Evolutionary conservation across 2,113 vertebrate genomes (phyloP), one percentile per base, ranked within the genome.

Genomic region (Semnornis frantzii): DNA sequence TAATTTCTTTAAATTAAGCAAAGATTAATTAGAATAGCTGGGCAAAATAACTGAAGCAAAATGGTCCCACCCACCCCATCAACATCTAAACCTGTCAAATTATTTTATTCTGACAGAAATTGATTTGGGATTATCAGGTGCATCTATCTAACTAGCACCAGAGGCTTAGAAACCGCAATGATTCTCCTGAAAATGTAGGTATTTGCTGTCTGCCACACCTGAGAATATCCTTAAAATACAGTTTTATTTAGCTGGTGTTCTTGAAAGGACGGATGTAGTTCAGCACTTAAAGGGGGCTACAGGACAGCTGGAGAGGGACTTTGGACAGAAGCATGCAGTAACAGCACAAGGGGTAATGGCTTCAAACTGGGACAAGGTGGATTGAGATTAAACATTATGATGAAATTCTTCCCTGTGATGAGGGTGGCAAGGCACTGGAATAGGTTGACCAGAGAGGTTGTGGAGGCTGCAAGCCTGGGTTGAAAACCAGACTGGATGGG

Each of bases 1-100:
- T 88, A 94, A 95, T 96, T 95, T 90, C 85, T 96, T 95, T 93
- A 97, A 91, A 97, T 94, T 91, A 97, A 93, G 82, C 54, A 62
- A 85, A 90, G 87, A 95, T 94, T 95, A 97, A 96, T 95, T 95
- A 94, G 94, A 95, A 95, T 90, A 94, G 91, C 87, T 82, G 90
- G 91, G 90, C 90, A 97, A 87, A 96, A 75, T 59, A 96, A 93
- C 69, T 86, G 91, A 88, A 94, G 85, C 82, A 91, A 91, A 97
- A 75, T 81, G 62, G 54, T 91, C 83, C 91, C 89, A 60, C 91
- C 87, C 62, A 15, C 9, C 1, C 27, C 73, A 69, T 93, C 91
- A 96, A 68, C 42, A 81, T 33, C 69, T 72, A 91, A 95, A 87
- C 50, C 75, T 78, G 58, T 88, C 54, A 90, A 86, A 79, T 74